Conservation (phyloP, 2,888 invertebrate genomes). For the Netelia virgata region DNA sequence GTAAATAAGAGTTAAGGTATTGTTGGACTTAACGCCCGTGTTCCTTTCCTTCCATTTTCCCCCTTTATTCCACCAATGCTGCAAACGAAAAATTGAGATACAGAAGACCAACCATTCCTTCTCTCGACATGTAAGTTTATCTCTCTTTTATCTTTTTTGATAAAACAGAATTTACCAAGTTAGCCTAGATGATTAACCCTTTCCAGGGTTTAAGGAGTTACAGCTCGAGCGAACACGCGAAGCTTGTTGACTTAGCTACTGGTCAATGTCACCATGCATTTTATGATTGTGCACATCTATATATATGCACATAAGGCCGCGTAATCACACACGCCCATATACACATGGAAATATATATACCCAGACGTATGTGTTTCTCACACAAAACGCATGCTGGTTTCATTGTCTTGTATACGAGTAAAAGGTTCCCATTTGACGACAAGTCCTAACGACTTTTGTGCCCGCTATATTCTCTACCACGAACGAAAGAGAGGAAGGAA, state of each 20-base stretch:
- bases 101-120: too few relatives aligned
- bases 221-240: conserved; percentile 1
- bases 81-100: too few relatives aligned
- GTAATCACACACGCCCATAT: not conserved
- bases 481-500: conserved; percentile 14
- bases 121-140: too few relatives aligned
- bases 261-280: conserved; percentile 33
- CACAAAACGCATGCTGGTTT: not conserved
- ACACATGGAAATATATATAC: not conserved
- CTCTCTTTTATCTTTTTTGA: too few relatives aligned
- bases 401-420: conserved; percentile 20
- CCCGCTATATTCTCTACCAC: conserved; percentile 8
- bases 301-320: not conserved
- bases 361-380: not conserved
- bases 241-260: not conserved
- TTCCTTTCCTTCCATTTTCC: too few relatives aligned
- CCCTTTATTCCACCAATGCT: too few relatives aligned
- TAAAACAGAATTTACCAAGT: not conserved
- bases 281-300: not conserved
- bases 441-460: conserved; percentile 41
- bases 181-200: not conserved
- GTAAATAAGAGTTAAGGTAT: not conserved
- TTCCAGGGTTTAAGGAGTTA: conserved; percentile 7
- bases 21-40: too few relatives aligned
- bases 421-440: conserved; percentile 48